Conservation (phyloP, 2,797 vertebrate species). For the Propithecus perrieri region DNA sequence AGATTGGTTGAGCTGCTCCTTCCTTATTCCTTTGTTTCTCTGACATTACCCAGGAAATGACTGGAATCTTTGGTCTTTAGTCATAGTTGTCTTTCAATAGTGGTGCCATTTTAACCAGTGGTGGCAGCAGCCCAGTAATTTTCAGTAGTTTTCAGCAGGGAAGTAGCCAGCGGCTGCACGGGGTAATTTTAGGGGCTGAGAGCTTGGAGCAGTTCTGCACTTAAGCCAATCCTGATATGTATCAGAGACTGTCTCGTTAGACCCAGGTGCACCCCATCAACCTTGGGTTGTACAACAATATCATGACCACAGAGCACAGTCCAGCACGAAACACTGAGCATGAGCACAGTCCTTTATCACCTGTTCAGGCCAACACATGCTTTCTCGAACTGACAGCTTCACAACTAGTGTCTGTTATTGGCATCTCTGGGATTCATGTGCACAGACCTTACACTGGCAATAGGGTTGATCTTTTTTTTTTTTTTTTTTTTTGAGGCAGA, state of each 20-base stretch:
- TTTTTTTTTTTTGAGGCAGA: too few species aligned
- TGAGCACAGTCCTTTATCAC: neutral
- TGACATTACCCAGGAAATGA: neutral
- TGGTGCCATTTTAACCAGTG: neutral
- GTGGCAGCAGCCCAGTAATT: neutral
- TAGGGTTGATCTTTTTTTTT: neutral
- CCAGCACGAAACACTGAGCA: neutral
- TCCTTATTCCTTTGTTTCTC: neutral
- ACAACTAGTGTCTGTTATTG: neutral
- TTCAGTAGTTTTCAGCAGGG: neutral
- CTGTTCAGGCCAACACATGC: neutral
- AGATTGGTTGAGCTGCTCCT: neutral
- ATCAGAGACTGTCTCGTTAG: neutral
- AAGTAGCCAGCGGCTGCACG: neutral
- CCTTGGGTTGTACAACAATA: neutral
- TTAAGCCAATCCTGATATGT: neutral
- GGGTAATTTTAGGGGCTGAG: neutral
- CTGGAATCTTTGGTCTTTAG: neutral
- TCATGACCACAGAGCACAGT: neutral
- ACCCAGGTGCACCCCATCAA: neutral
- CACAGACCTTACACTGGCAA: neutral
- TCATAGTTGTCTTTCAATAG: neutral
- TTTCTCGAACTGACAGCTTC: neutral
- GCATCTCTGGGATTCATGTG: neutral
- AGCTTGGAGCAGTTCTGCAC: neutral